Conservation (phyloP, 1,140 invertebrate species). For the Piezodorus guildinii region DNA sequence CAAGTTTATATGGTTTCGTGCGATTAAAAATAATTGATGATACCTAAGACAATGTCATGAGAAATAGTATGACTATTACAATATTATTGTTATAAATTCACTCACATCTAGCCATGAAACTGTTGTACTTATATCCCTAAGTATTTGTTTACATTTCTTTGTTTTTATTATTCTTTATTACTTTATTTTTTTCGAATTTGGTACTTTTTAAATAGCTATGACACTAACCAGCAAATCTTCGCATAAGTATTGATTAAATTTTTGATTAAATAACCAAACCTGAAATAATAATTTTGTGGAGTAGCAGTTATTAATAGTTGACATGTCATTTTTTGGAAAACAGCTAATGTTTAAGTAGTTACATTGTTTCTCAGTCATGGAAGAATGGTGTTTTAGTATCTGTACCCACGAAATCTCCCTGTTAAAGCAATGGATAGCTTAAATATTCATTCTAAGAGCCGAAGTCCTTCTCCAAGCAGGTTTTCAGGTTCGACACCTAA, state of each 20-base stretch:
- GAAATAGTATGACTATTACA: neutral
- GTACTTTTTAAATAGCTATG: neutral
- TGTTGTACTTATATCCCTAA: neutral
- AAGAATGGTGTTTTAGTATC: neutral
- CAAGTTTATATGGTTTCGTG: constrained; percentile 7
- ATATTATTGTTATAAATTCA: too few species aligned
- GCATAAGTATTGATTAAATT: neutral
- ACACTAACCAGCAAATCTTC: neutral
- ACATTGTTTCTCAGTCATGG: neutral
- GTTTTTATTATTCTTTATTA: constrained; percentile 5
- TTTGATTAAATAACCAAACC: neutral
- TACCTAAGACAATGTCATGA: neutral
- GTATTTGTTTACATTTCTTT: constrained; percentile 11
- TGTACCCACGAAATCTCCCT: neutral
- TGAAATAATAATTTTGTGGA: neutral
- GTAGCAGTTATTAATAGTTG: neutral
- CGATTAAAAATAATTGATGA: neutral
- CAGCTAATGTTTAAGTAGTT: too few species aligned
- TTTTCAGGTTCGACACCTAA: constrained; percentile 17
- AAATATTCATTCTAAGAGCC: constrained; percentile 19
- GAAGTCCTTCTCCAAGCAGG: constrained; percentile 20
- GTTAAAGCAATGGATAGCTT: constrained; percentile 21
- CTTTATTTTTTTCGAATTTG: neutral
- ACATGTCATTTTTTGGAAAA: neutral
- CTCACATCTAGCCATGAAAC: neutral